Evolutionary conservation across 2,888 invertebrate genomes (phyloP).

Genomic region (Eustalomyia histrio): DNA sequence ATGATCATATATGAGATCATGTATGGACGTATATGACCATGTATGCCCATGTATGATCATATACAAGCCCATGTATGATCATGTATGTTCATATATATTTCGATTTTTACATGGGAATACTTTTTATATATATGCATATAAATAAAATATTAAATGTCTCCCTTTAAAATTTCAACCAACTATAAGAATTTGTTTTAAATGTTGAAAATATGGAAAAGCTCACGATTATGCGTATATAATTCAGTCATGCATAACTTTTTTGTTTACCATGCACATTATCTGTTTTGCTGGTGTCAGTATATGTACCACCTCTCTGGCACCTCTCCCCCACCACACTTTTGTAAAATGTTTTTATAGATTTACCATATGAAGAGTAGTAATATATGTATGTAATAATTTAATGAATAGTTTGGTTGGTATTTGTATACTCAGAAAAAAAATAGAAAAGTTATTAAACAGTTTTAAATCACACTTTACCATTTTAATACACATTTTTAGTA

Average conservation of each 20-base stretch:
- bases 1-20: too few species aligned
- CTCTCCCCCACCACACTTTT: neutral
- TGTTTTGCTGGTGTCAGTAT: constrained; percentile 20
- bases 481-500: too few species aligned
- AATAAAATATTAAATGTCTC: too few species aligned
- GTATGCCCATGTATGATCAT: too few species aligned
- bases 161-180: neutral
- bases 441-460: too few species aligned
- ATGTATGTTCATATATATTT: too few species aligned
- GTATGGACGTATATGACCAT: too few species aligned
- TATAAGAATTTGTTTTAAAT: neutral
- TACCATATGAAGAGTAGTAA: neutral
- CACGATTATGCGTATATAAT: constrained; percentile 58
- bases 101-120: too few species aligned
- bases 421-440: too few species aligned
- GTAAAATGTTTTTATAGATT: neutral
- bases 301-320: neutral
- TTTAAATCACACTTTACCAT: too few species aligned
- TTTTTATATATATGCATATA: too few species aligned
- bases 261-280: constrained; percentile 12
- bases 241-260: constrained; percentile 51
- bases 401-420: constrained; percentile 24
- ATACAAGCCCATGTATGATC: too few species aligned
- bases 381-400: neutral
- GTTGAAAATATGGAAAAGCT: constrained; percentile 36